phyloP scores from a whole-genome alignment of 2,797 vertebrate genomes.

The Hyperoplus lanceolatus region DNA sequence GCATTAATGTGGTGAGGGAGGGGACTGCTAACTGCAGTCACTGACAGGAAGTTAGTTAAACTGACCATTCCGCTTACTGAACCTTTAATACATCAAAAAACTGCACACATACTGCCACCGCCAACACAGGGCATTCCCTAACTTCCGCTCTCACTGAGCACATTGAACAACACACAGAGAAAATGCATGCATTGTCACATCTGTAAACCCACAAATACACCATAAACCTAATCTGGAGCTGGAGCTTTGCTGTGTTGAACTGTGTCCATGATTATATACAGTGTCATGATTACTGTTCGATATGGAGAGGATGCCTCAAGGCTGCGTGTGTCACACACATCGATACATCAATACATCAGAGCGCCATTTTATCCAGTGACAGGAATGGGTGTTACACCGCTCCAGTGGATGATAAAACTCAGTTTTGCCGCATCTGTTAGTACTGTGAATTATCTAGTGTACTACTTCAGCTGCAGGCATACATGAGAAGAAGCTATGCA shows the following conservation, averaged over 20 bases:
- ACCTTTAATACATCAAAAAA: slow-evolving; percentile 14
- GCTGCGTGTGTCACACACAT: slow-evolving; percentile 22
- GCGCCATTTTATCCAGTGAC: slow-evolving; percentile 23
- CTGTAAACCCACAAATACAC: slow-evolving; percentile 39
- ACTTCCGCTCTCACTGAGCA: slow-evolving; percentile 6
- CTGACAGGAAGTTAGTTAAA: too few relatives aligned
- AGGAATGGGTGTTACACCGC: slow-evolving; percentile 26
- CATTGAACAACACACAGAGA: background rate
- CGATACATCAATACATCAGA: slow-evolving; percentile 36
- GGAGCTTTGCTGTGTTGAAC: background rate
- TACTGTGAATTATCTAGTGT: slow-evolving; percentile 52
- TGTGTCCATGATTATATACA: background rate
- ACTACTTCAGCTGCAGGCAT: slow-evolving; percentile 54
- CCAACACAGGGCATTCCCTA: slow-evolving; percentile 8
- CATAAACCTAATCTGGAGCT: slow-evolving; percentile 23
- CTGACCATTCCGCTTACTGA: too few relatives aligned
- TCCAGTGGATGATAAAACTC: slow-evolving; percentile 45
- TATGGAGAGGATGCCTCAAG: slow-evolving; percentile 37
- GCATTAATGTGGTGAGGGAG: too few relatives aligned
- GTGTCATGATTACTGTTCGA: slow-evolving; percentile 47
- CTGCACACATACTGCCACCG: background rate
- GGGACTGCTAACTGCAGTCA: too few relatives aligned
- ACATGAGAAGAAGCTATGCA: slow-evolving; percentile 71
- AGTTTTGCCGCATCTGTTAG: slow-evolving; percentile 52
- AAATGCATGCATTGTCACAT: slow-evolving; percentile 8